phyloP scores from a whole-genome alignment of 92 coral and sea anemone genomes.

The Palythoa grandis region DNA sequence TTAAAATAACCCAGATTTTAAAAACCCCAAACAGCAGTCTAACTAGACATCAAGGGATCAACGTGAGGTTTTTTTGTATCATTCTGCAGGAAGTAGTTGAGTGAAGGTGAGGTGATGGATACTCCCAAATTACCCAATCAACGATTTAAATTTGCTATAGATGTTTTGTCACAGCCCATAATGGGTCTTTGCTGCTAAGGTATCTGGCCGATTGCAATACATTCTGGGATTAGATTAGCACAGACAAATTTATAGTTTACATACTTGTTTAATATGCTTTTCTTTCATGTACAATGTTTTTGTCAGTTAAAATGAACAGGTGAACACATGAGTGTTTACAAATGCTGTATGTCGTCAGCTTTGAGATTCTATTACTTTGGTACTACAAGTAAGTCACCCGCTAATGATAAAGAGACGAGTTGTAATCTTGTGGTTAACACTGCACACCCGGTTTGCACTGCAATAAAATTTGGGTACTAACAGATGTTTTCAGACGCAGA shows the following conservation, averaged over 20 bases:
- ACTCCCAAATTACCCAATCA: no score
- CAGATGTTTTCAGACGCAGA: neutral
- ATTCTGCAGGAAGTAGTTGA: no score
- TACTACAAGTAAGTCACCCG: neutral
- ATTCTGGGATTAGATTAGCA: neutral
- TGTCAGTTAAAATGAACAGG: constrained; percentile 30
- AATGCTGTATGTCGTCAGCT: constrained; percentile 5
- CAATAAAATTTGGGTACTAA: neutral
- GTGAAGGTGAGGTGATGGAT: no score
- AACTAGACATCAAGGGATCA: no score
- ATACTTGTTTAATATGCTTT: constrained; percentile 32
- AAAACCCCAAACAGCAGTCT: no score
- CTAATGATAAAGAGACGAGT: neutral
- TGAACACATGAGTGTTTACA: constrained; percentile 5
- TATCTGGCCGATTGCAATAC: neutral
- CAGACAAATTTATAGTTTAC: neutral
- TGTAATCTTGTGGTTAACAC: neutral
- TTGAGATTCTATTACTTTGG: neutral
- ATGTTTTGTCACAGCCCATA: no score
- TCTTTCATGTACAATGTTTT: constrained; percentile 28
- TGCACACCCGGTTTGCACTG: neutral
- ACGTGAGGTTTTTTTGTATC: no score
- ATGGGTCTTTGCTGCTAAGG: no score
- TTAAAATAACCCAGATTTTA: no score
- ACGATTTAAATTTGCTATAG: no score